Conservation (phyloP, 2,797 vertebrate genomes). For the Melanogrammus aeglefinus region DNA sequence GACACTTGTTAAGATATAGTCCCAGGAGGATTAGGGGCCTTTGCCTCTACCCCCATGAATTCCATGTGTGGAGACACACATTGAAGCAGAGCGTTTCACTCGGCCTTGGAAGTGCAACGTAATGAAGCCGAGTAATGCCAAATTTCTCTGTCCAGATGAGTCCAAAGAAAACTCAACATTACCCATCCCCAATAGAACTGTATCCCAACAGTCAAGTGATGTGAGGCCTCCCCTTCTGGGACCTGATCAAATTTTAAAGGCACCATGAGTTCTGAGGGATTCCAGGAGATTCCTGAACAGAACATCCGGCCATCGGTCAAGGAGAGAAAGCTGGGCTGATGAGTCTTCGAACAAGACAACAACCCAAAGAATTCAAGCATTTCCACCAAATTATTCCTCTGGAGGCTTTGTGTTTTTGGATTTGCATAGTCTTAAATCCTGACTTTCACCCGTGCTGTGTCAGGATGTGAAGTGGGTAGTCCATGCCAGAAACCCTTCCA, state of each 20-base stretch:
- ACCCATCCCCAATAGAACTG: too few relatives aligned
- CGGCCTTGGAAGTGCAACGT: not conserved
- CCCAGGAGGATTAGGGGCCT: constrained; percentile 2
- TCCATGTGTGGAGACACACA: not conserved
- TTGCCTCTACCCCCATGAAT: not conserved
- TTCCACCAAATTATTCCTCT: not conserved
- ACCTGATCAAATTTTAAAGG: not conserved
- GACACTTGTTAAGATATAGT: constrained; percentile 31
- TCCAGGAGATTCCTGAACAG: not conserved
- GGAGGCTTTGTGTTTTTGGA: not conserved
- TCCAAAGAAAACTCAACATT: not conserved
- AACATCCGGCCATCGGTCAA: not conserved
- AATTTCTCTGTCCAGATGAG: not conserved
- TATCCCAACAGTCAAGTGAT: not conserved
- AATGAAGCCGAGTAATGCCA: not conserved
- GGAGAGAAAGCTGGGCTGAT: not conserved
- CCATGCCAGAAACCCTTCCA: not conserved
- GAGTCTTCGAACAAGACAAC: not conserved
- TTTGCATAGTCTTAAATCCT: not conserved
- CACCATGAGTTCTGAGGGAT: not conserved
- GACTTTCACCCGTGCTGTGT: not conserved
- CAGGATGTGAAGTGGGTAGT: not conserved
- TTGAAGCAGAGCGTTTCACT: not conserved
- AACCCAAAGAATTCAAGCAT: not conserved
- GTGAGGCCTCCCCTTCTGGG: not conserved